Conservation (phyloP, 2,797 vertebrate genomes). For the Tenualosa thibaudeaui region DNA sequence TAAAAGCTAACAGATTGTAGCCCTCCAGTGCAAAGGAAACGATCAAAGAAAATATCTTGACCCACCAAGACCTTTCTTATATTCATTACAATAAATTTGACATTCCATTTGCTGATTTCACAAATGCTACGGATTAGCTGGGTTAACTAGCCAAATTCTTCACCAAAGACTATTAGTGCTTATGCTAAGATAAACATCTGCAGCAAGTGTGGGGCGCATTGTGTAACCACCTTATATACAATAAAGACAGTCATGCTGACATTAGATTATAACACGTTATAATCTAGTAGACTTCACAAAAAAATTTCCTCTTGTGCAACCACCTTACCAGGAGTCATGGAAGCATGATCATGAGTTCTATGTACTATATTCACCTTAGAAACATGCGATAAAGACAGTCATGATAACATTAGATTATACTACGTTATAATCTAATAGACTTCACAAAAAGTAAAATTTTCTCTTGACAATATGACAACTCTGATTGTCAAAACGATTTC, state of each 20-base stretch:
- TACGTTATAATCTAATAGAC: not conserved
- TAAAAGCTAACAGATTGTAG: not conserved
- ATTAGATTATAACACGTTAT: too few relatives aligned
- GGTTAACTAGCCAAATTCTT: not conserved
- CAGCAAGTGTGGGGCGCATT: not conserved
- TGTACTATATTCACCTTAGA: not conserved
- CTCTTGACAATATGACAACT: not conserved
- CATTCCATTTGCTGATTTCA: not conserved
- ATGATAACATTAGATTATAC: not conserved
- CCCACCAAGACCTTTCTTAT: not conserved
- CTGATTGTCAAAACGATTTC: not conserved
- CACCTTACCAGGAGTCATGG: not conserved
- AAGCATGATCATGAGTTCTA: too few relatives aligned
- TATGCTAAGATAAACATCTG: not conserved
- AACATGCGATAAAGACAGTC: not conserved
- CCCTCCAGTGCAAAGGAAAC: not conserved
- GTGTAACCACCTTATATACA: too few relatives aligned
- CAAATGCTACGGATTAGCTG: not conserved
- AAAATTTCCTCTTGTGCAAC: not conserved
- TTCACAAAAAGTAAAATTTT: too few relatives aligned
- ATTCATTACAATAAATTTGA: not conserved
- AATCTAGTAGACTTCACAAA: too few relatives aligned
- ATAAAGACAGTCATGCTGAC: too few relatives aligned
- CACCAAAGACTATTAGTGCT: not conserved
- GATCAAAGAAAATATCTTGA: not conserved